Percentiles rank a stretch among this genome's conserved stretches.
Evolutionary conservation across 2,113 vertebrate genomes (phyloP).

Genomic region (Ciconia boyciana): DNA sequence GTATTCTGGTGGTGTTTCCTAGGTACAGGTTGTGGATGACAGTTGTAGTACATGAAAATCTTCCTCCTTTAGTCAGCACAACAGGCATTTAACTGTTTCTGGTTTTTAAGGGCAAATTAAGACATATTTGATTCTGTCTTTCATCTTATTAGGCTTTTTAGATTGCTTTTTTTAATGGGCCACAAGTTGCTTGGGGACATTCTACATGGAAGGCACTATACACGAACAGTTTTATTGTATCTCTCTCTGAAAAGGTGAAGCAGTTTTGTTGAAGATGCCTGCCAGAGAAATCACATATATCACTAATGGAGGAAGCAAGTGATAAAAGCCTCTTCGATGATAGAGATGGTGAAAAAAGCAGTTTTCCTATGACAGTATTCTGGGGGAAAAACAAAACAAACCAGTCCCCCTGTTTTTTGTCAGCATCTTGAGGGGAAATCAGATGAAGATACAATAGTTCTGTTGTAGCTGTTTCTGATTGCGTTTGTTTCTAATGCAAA

Average conservation of each 20-base stretch:
- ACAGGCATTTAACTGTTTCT: not conserved
- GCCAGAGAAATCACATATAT: conserved; percentile 48
- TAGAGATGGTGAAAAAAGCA: conserved; percentile 9
- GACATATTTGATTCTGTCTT: not conserved
- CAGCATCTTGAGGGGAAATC: not conserved
- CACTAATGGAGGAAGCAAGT: conserved; percentile 39
- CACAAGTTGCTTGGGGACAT: conserved; percentile 24
- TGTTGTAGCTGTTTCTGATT: not conserved
- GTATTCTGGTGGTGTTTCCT: not conserved
- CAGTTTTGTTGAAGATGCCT: conserved; percentile 29
- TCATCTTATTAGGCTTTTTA: conserved; percentile 5
- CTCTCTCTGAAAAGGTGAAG: conserved; percentile 27
- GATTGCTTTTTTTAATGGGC: not conserved
- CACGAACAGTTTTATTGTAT: not conserved
- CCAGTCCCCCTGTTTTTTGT: not conserved
- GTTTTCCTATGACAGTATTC: not conserved
- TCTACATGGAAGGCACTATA: not conserved
- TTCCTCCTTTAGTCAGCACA: not conserved
- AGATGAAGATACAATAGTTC: not conserved
- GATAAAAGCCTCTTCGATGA: conserved; percentile 18
- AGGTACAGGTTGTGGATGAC: not conserved
- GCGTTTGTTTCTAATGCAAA: not conserved
- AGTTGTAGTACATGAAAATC: not conserved
- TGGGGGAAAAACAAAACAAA: not conserved
- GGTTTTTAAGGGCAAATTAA: conserved; percentile 5